Evolutionary conservation across 2,113 vertebrate species (phyloP), one percentile per base, ranked within the genome.

Genomic region (Serilophus lunatus): DNA sequence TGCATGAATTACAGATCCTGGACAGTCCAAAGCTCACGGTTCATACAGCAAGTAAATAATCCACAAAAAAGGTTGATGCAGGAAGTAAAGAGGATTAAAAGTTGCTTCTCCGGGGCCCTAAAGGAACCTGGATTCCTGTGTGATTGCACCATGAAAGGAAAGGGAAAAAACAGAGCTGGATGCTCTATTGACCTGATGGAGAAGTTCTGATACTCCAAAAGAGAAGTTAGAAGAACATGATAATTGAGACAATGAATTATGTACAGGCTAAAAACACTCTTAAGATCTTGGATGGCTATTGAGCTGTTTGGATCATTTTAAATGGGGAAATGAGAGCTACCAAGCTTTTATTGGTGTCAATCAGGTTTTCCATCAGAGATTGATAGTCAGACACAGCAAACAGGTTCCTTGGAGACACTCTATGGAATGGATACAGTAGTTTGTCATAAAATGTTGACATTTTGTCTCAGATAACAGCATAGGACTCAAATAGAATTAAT

Each of bases 341-440:
- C 65, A 42, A 26, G 92, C 77, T 92, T 82, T 93, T 96, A 71
- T 13, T 79, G 95, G 88, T 88, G 77, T 90, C 95, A 92, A 69
- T 95, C 95, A 91, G 74, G 57, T 87, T 94, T 89, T 92, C 84
- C 85, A 74, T 80, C 79, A 82, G 71, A 89, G 85, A 86, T 4
- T 92, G 88, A 93, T 66, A 92, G 96, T 63, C 92, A 91, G 65
- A 36, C 82, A 72, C 72, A 81, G 79, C 53, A 81, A 94, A 90
- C 68, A 53, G 36, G n/a, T 57, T 93, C 90, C 85, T 64, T 1
- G 1, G 92, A 79, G 88, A 92, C n/a, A 35, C n/a, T 36, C 17
- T 12, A 40, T 47, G 89, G 76, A 90, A 77, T 45, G 71, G 94
- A 83, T 80, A 66, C 51, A 49, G 66, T 13, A 71, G 64, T 83